Percentiles rank a stretch among this genome's conserved stretches.
These are phyloP conservation scores for Syngnathus typhle DNA, from an alignment of 2,113 vertebrate species.

Conservation along the genomic window DNA sequence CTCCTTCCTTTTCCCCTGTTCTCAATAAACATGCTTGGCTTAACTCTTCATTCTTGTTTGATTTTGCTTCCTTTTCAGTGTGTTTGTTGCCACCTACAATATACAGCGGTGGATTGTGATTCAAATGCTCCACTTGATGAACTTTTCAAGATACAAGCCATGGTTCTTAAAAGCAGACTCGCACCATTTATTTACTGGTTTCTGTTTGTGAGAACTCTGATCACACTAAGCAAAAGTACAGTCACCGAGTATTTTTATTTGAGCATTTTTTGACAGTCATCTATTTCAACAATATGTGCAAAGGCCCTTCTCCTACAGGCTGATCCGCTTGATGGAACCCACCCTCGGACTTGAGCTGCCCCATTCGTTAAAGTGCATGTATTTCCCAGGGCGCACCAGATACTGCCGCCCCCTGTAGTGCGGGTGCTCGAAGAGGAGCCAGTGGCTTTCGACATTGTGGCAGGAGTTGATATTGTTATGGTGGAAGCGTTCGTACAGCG, in stretches of 20 bases:
- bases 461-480: conserved; percentile 60
- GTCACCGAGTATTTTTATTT: not conserved
- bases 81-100: too few species aligned
- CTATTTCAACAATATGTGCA: conserved; percentile 4
- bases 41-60: not conserved
- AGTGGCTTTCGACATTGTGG: conserved; percentile 64
- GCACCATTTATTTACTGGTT: too few species aligned
- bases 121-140: too few species aligned
- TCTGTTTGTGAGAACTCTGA: not conserved
- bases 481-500: conserved; percentile 59
- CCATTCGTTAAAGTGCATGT: conserved; percentile 61
- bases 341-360: conserved; percentile 54
- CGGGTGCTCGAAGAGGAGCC: conserved; percentile 68
- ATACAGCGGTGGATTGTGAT: too few species aligned
- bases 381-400: conserved; percentile 53
- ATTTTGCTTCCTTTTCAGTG: too few species aligned
- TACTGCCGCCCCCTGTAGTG: conserved; percentile 63
- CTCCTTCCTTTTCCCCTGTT: conserved; percentile 24
- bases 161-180: too few species aligned
- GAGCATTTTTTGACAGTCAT: conserved; percentile 26
- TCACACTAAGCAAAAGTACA: not conserved
- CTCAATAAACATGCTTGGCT: conserved; percentile 48
- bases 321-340: conserved; percentile 56
- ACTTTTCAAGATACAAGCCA: too few species aligned
- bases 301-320: conserved; percentile 26